These are phyloP conservation scores for Channa striata DNA, from an alignment of 2,797 vertebrate species.

Conservation along the genomic window DNA sequence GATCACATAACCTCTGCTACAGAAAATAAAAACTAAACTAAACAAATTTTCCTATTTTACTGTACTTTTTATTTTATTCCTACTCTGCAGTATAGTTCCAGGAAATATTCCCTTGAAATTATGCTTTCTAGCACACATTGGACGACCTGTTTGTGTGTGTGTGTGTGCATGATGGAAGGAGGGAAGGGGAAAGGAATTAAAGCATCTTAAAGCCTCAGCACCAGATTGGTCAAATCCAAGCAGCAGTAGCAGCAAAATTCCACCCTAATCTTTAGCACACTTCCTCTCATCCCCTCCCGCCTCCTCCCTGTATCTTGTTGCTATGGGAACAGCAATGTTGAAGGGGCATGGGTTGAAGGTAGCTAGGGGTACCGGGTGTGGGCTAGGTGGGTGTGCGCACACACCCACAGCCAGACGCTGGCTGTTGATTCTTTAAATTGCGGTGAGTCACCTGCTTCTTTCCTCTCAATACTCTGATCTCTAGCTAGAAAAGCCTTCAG, in stretches of 20 bases:
- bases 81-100: constrained; percentile 29
- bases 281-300: constrained; percentile 48
- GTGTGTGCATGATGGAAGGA: constrained; percentile 36
- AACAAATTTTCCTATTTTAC: constrained; percentile 7
- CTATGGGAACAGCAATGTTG: constrained; percentile 72
- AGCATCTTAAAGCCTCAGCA: constrained; percentile 75
- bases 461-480: constrained; percentile 41
- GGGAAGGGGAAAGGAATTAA: constrained; percentile 66
- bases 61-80: constrained; percentile 6
- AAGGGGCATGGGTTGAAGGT: constrained; percentile 45
- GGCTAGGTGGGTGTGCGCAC: constrained; percentile 31
- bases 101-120: constrained; percentile 50
- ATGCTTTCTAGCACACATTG: constrained; percentile 63
- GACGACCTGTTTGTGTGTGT: constrained; percentile 30
- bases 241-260: constrained; percentile 72
- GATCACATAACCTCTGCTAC: not conserved
- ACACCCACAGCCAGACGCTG: not conserved
- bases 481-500: constrained; percentile 24
- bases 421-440: constrained; percentile 17
- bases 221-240: constrained; percentile 80
- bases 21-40: not conserved
- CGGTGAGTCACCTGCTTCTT: not conserved
- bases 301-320: constrained; percentile 65
- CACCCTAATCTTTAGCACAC: constrained; percentile 75
- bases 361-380: constrained; percentile 41